Evolutionary conservation across 2,888 invertebrate species (phyloP), one percentile per base, ranked within the genome.

Genomic region (Trachelus tabidus): DNA sequence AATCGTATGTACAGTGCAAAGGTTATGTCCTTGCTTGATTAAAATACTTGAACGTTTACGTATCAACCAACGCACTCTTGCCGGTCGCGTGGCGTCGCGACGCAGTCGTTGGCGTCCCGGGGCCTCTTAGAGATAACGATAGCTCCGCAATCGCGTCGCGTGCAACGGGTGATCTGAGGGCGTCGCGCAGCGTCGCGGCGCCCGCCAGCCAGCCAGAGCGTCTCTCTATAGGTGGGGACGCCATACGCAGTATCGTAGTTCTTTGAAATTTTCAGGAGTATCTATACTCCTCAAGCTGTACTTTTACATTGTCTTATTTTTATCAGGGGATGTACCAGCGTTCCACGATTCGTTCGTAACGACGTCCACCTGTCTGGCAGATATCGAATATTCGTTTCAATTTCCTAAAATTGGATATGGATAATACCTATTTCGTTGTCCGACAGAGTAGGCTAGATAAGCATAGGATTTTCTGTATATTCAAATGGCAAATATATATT

Each of bases 111-210:
- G 34, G 74, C 74, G 74, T 74, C 34, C 15, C 71, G 30, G 30
- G 74, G 74, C 74, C 37, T 35, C 37, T 35, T 34, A 33, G 35
- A 74, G 34, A 74, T 74, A 74, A 34, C 74, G 35, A 74, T 34
- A 35, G 74, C 11, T 34, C 74, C 33, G 68, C 56, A 78, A 78
- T 78, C 76, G 76, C 78, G 78, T 76, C 78, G 78, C 76, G 78
- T 71, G 40, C 76, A 69, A 56, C 76, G 75, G 56, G 76, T n/a
- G 78, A 78, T 78, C 76, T 76, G 78, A 76, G 78, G 73, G 73
- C 40, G 78, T 76, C 68, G 78, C 33, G 76, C 40, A 33, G 78
- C 78, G 78, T 69, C 76, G 68, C 73, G 78, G 68, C 78, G 78
- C 76, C 76, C 31, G 35, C 76, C 23, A 56, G 56, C 56, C 23